Evolutionary conservation across 2,113 vertebrate genomes (phyloP), one percentile per base, ranked within the genome.

Genomic region (Istiophorus platypterus): DNA sequence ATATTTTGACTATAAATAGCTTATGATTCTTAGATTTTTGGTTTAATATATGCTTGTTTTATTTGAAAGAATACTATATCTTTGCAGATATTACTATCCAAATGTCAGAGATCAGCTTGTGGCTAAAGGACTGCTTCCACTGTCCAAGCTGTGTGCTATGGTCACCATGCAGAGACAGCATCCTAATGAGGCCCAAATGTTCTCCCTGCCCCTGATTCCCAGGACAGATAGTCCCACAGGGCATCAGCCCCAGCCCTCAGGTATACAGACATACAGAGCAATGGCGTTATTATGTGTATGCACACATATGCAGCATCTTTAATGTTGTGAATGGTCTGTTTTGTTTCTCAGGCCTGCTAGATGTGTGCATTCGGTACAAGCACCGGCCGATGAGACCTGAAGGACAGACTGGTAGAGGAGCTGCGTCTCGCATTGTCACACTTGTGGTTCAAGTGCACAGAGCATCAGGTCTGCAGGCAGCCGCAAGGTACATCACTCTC

Each of bases 21-120:
- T 20, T 62, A 61, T 31, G 27, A 51, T 67, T n/a, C 15, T 7
- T 31, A 27, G 4, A 56, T 31, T 26, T 52, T 45, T 37, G 18
- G 14, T 20, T 27, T 1, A 15, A 39, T 47, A 37, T 1, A 11
- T 24, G 4, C 18, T 42, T 39, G 1, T 76, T n/a, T 56, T 52
- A 59, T 84, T 29, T 37, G 4, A 42, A 3, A 39, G 4, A 29
- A 67, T 41, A 7, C n/a, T 45, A 2, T 59, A 7, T 75, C 15
- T 80, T 24, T 86, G 22, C 89, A 99, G 98, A 88, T 99, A 99
- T 90, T 99, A 99, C 84, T 99, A 99, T 90, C 98, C 98, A 64
- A 98, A 98, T 63, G 97, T 99, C 76, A 95, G 97, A 85, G 97
- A 99, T 54, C 98, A 99, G 93, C 92, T 98, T 85, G 97, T 99